A percentile compares a stretch with the other conserved stretches of the same genome.
Evolutionary conservation across 2,113 vertebrate species (phyloP).

Genomic region (Phylloscopus trochiloides): DNA sequence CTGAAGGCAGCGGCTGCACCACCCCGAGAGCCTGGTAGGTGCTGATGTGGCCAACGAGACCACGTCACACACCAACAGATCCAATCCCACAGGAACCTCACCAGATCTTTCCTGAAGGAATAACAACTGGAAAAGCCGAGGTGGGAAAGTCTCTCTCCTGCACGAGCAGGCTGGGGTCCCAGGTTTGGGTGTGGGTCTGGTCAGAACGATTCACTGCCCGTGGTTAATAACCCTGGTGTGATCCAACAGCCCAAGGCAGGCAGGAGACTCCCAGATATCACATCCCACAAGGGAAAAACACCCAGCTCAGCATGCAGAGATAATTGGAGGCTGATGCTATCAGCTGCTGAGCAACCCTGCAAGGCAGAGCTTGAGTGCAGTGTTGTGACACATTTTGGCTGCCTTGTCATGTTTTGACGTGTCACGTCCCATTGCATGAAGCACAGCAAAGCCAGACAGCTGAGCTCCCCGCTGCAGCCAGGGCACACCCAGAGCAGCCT

Average conservation of each 20-base stretch:
- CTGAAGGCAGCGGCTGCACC: background rate
- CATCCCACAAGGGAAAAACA: background rate
- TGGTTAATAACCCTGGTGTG: background rate
- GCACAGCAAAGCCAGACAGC: background rate
- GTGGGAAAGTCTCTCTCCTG: background rate
- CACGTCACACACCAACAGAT: background rate
- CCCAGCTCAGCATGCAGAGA: constrained; percentile 15
- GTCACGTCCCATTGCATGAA: constrained; percentile 17
- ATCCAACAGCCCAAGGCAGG: background rate
- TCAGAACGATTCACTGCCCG: background rate
- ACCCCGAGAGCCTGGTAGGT: background rate
- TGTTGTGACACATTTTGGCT: constrained; percentile 40
- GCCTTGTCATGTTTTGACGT: constrained; percentile 47
- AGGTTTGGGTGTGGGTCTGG: background rate
- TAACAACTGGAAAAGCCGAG: background rate
- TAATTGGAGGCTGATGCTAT: constrained; percentile 41
- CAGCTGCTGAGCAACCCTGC: constrained; percentile 25
- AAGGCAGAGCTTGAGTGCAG: background rate
- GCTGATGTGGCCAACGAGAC: accelerated
- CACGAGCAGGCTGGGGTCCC: background rate
- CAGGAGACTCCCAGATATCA: background rate
- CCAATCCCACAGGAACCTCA: background rate
- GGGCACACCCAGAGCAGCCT: background rate
- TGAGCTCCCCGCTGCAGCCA: background rate
- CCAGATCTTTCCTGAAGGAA: background rate